Percentiles rank a stretch among this genome's conserved stretches.
Conservation (phyloP, 2,797 vertebrate species). For the Myotis vivesi region DNA sequence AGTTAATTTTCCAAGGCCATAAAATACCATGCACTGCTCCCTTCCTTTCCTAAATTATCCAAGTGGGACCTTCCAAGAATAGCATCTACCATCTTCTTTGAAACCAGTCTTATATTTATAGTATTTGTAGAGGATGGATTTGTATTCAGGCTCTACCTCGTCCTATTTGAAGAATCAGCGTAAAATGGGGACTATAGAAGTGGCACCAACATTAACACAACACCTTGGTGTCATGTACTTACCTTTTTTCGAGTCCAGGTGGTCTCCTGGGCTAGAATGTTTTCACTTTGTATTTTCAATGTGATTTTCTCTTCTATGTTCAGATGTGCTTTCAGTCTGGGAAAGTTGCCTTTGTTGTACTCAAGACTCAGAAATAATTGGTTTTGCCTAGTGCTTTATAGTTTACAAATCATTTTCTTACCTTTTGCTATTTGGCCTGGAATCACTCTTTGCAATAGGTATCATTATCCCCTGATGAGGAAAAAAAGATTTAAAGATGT, state of each 20-base stretch:
- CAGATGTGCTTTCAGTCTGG: not conserved
- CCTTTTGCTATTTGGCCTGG: not conserved
- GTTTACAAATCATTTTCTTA: slow-evolving; percentile 17
- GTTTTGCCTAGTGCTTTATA: slow-evolving; percentile 1
- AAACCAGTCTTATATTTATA: not conserved
- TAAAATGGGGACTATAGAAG: not conserved
- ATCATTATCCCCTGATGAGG: not conserved
- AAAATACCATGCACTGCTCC: slow-evolving; percentile 51
- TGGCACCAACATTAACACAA: not conserved
- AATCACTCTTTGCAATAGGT: not conserved
- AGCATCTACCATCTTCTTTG: not conserved
- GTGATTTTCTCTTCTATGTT: not conserved
- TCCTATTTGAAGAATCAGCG: not conserved
- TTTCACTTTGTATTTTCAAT: not conserved
- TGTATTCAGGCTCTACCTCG: not conserved
- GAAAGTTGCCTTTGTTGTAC: not conserved
- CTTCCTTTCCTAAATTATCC: slow-evolving; percentile 35
- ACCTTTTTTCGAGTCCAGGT: not conserved
- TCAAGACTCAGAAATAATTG: not conserved
- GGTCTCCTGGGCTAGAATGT: not conserved
- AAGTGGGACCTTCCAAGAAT: slow-evolving; percentile 4
- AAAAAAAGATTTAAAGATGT: not conserved
- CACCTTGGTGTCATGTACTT: not conserved
- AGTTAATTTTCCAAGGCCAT: slow-evolving; percentile 53
- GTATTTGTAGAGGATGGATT: not conserved